A percentile compares a stretch with the other conserved stretches of the same genome.
Conservation (phyloP, 2,113 vertebrate species). For the Glareola pratincola region DNA sequence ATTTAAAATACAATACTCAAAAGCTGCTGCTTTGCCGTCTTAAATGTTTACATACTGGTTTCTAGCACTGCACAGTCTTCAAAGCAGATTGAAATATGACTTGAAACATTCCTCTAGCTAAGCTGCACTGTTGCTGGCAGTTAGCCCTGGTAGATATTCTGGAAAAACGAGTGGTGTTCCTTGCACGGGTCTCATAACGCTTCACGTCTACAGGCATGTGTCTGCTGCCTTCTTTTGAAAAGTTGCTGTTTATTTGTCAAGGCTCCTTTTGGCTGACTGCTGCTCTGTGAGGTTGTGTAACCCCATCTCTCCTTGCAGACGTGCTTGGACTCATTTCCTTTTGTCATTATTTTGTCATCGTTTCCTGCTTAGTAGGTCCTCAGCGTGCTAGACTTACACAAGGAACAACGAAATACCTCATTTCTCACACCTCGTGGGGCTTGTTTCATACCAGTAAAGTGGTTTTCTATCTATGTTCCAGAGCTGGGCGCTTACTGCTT, state of each 20-base stretch:
- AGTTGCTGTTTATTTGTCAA: background rate
- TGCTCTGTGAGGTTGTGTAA: background rate
- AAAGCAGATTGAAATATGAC: background rate
- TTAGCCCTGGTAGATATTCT: background rate
- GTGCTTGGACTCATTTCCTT: accelerated
- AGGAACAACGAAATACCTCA: accelerated
- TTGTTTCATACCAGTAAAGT: background rate
- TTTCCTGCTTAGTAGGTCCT: background rate
- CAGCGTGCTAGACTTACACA: background rate
- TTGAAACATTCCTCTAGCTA: background rate
- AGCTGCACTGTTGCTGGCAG: background rate
- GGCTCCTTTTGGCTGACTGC: background rate
- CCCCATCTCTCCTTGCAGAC: background rate
- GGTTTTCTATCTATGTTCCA: background rate
- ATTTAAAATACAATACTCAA: background rate
- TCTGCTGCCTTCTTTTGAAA: background rate
- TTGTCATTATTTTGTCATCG: background rate
- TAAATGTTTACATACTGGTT: accelerated
- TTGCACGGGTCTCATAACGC: accelerated
- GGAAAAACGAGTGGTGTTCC: background rate
- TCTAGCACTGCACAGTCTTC: background rate
- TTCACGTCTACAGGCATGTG: background rate
- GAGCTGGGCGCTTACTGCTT: accelerated
- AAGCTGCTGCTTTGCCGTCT: background rate
- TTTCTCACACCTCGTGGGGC: background rate